Evolutionary conservation across 2,797 vertebrate species (phyloP), one percentile per base, ranked within the genome.

Genomic region (Apodemus agrarius): DNA sequence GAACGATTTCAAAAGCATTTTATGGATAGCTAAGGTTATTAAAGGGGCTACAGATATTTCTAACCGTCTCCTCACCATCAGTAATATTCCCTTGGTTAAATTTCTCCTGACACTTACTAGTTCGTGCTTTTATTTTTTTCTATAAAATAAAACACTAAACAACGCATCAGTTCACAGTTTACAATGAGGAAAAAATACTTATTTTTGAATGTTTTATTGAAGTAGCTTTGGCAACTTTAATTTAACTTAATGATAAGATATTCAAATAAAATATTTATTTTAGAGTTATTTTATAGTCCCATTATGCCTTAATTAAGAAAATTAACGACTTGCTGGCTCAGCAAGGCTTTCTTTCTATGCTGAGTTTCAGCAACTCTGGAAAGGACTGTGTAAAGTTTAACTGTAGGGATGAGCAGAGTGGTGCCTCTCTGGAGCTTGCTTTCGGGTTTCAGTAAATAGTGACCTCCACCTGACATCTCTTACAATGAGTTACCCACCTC

Each of bases 261-360:
- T 46, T 92, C 54, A 91, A 96, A 92, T 80, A 91, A 88, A 96
- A 80, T 95, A 83, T 46, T 91, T 97, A 91, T 75, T 84, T 97
- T 79, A 88, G 37, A 74, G 37, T 88, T 93, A 65, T 83, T 88
- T 96, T 92, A 90, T 40, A 95, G 57, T 89, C 37, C 11, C 57
- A 89, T 89, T 80, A 84, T 7, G 46, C 40, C 81, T 93, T 96
- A 74, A 92, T 76, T 90, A 88, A 93, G 72, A 90, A 94, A 90
- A 93, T 92, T 94, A 88, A 74, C 24, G 93, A 85, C 63, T 65
- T 82, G 84, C 87, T 80, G n/a, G 17, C 22, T 96, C 93, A 74
- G 85, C 78, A 89, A 91, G 54, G 74, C 34, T 97, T 97, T 52
- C 87, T 85, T 90, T 90, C 87, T 79, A 87, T 21, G 65, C 54